Evolutionary conservation across 1,140 invertebrate genomes (phyloP).

Genomic region (Lepidurus arcticus): DNA sequence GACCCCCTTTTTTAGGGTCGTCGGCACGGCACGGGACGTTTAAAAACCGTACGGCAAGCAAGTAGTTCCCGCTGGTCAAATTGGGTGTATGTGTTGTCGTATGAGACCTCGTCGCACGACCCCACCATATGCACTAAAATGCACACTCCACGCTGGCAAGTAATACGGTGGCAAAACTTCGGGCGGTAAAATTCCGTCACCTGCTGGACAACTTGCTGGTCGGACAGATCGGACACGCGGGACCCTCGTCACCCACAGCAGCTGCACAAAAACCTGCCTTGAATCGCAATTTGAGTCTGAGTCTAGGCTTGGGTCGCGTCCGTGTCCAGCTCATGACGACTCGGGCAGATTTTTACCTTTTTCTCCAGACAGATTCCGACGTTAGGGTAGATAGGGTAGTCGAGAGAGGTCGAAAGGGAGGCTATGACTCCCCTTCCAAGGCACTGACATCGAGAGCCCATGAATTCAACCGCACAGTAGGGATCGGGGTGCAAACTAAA

Average conservation of each 20-base stretch:
- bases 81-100: too few species aligned
- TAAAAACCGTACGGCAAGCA: too few species aligned
- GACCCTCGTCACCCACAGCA: background rate
- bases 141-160: background rate
- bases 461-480: background rate
- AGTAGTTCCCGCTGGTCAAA: too few species aligned
- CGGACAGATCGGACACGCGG: background rate
- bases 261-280: background rate
- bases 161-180: background rate
- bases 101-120: too few species aligned
- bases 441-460: conserved; percentile 12
- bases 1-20: too few species aligned
- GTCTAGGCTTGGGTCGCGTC: conserved; percentile 10
- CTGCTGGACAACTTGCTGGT: background rate
- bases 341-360: background rate
- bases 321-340: conserved; percentile 17
- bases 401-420: background rate
- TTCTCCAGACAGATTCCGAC: background rate
- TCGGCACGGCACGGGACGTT: too few species aligned
- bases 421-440: conserved; percentile 4
- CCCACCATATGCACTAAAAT: too few species aligned
- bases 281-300: background rate
- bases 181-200: background rate
- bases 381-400: background rate
- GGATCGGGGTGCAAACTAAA: background rate